Evolutionary conservation across 2,113 vertebrate species (phyloP).

Genomic region (Chrysemys picta): DNA sequence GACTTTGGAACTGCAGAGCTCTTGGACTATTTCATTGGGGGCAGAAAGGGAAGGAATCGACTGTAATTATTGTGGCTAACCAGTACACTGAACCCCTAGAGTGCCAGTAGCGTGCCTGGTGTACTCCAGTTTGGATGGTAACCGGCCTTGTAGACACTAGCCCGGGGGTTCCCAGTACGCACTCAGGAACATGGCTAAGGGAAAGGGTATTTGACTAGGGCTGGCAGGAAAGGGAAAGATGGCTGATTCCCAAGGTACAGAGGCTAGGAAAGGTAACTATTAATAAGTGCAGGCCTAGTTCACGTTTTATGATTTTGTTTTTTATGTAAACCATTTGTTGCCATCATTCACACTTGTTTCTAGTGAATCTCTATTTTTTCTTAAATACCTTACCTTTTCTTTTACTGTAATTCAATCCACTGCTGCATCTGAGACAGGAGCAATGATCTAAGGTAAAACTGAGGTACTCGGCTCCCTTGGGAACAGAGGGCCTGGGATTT

Average conservation of each 20-base stretch:
- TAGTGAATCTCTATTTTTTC: not conserved
- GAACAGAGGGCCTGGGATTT: not conserved
- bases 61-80: not conserved
- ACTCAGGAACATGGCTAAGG: not conserved
- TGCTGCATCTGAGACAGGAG: not conserved
- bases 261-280: not conserved
- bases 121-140: not conserved
- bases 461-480: not conserved
- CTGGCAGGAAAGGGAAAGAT: not conserved
- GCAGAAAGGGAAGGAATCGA: not conserved
- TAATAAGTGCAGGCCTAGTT: not conserved
- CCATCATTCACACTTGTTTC: not conserved
- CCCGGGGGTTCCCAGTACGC: not conserved
- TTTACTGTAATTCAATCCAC: not conserved
- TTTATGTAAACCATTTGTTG: not conserved
- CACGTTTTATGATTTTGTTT: not conserved
- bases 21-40: not conserved
- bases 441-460: not conserved
- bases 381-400: not conserved
- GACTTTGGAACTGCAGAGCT: not conserved
- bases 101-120: too few species aligned
- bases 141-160: not conserved
- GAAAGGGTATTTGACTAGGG: too few species aligned
- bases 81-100: not conserved
- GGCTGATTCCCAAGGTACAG: not conserved